Evolutionary conservation across 2,888 invertebrate genomes (phyloP).

Genomic region (Blera fallax): DNA sequence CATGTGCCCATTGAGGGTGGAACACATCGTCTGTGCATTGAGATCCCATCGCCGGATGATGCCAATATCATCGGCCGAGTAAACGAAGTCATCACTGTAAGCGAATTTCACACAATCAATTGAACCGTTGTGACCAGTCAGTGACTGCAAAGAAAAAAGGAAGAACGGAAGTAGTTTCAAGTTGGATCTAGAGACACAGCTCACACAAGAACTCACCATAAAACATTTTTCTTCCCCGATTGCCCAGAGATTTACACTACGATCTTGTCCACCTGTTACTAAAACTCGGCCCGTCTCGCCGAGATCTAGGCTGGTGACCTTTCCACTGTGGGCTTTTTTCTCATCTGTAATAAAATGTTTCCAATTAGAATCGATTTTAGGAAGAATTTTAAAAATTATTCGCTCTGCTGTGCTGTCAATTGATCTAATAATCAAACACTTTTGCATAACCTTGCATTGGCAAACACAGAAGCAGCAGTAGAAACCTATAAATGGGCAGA

Average conservation of each 20-base stretch:
- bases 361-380: conserved; percentile 19
- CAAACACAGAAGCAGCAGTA: conserved; percentile 27
- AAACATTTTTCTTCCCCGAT: conserved; percentile 97
- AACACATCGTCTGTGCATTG: conserved; percentile 85
- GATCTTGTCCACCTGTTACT: conserved; percentile 93
- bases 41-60: conserved; percentile 98
- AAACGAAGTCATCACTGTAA: conserved; percentile 95
- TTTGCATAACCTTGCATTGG: conserved; percentile 72
- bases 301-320: conserved; percentile 81
- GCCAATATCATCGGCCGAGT: conserved; percentile 96
- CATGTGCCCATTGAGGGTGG: conserved; percentile 83
- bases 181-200: not conserved
- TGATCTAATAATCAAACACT: not conserved
- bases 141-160: conserved; percentile 85
- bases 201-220: conserved; percentile 85
- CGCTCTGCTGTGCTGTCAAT: not conserved
- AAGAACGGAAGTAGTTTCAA: not conserved
- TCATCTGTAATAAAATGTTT: conserved; percentile 77
- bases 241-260: conserved; percentile 98
- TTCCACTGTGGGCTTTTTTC: conserved; percentile 81
- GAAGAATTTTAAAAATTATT: not conserved
- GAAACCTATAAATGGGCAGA: conserved; percentile 65
- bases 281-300: conserved; percentile 82
- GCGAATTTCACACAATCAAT: conserved; percentile 98
- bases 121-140: conserved; percentile 96